phyloP scores from a whole-genome alignment of 1,140 invertebrate genomes.

The Drosophila tani region DNA sequence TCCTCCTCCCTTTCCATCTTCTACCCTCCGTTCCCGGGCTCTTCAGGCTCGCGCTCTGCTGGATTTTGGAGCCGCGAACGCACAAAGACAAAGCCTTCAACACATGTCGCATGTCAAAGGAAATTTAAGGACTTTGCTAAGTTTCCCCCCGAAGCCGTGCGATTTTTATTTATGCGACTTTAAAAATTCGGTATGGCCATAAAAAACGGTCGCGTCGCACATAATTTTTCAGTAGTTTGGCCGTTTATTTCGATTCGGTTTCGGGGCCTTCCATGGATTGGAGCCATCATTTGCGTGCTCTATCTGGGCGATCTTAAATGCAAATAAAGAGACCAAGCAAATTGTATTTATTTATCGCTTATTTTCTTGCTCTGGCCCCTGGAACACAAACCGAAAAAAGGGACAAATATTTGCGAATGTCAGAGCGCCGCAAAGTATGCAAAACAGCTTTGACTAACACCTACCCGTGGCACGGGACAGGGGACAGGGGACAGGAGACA shows the following conservation, averaged over 20 bases:
- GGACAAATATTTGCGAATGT: slow-evolving; percentile 80
- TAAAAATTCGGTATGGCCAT: slow-evolving; percentile 46
- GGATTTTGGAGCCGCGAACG: slow-evolving; percentile 58
- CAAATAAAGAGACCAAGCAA: slow-evolving; percentile 75
- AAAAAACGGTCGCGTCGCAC: slow-evolving; percentile 47
- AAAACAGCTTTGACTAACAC: slow-evolving; percentile 77
- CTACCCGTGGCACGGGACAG: slow-evolving; percentile 42
- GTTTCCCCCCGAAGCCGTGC: neutral
- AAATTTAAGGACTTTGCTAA: slow-evolving; percentile 61
- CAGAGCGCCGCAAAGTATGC: slow-evolving; percentile 75
- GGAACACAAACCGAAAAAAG: slow-evolving; percentile 56
- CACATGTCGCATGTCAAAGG: slow-evolving; percentile 76
- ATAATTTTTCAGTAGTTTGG: slow-evolving; percentile 66
- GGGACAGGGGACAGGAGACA: neutral
- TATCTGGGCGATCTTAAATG: slow-evolving; percentile 76
- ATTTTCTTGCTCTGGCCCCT: slow-evolving; percentile 65
- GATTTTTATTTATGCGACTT: slow-evolving; percentile 63
- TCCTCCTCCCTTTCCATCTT: neutral
- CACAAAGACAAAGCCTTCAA: slow-evolving; percentile 75
- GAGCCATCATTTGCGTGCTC: slow-evolving; percentile 67
- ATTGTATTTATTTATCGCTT: slow-evolving; percentile 84
- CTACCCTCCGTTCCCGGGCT: slow-evolving; percentile 5
- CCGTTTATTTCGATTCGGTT: slow-evolving; percentile 33
- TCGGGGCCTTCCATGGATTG: slow-evolving; percentile 11
- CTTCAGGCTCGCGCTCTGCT: slow-evolving; percentile 58